Conservation (phyloP, 1,140 invertebrate genomes). For the Pseudachorutes palmiensis region DNA sequence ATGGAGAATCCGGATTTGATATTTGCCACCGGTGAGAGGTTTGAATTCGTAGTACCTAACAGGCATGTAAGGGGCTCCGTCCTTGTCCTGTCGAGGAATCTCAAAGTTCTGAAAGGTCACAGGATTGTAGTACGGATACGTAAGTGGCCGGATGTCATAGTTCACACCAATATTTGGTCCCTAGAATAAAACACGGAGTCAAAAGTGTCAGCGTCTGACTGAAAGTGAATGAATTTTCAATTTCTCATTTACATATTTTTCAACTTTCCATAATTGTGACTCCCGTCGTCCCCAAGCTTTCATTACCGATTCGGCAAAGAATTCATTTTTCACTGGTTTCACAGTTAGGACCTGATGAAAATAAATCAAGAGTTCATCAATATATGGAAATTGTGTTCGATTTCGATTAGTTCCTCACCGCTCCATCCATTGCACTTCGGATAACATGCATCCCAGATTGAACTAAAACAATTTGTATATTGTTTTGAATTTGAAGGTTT, state of each 20-base stretch:
- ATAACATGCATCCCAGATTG: conserved; percentile 17
- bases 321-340: conserved; percentile 13
- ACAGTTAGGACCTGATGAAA: conserved; percentile 16
- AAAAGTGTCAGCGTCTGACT: neutral
- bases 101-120: conserved; percentile 23
- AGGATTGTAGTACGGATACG: conserved; percentile 22
- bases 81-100: neutral
- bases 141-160: conserved; percentile 21
- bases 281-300: conserved; percentile 11
- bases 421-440: conserved; percentile 21
- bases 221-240: neutral
- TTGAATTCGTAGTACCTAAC: conserved; percentile 18
- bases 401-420: conserved; percentile 9
- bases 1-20: conserved; percentile 19
- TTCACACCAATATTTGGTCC: conserved; percentile 20
- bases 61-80: conserved; percentile 24
- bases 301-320: conserved; percentile 17
- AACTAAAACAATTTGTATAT: conserved; percentile 7
- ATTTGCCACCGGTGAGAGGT: conserved; percentile 15
- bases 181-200: conserved; percentile 5
- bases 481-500: neutral
- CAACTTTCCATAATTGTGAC: conserved; percentile 17
- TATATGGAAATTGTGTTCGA: neutral
- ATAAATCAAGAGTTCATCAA: neutral
- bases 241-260: conserved; percentile 20